Base-by-base conservation (phyloP, 2,888 invertebrate species). In the Drymonia ruficornis region DNA sequence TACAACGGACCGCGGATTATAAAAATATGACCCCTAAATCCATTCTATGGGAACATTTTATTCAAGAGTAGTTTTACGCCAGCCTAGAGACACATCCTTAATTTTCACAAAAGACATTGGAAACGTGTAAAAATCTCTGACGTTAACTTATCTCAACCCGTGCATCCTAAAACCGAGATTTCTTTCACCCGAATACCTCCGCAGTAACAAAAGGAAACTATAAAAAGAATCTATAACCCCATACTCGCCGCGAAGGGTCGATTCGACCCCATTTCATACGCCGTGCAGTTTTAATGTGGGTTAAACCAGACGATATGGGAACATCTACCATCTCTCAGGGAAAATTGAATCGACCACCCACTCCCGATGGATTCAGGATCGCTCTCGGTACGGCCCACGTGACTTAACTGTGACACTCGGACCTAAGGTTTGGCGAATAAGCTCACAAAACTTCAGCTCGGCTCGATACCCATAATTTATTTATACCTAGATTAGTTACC, bases 291-390 rank as follows among this genome's bases (percentile, higher is more conserved):
- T 64, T 64, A 67, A 66, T 67, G 55, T 52, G 19, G 52, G 59
- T 53, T 56, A 51, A 51, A 64, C 60, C 57, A 56, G 49, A 59
- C 49, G 49, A 53, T 63, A 60, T 57, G 58, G 48, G 62, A 57
- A 60, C 55, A 57, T 50, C 44, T 45, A 56, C 58, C 53, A 59
- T 60, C 59, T 60, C 57, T 59, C 40, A 53, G 52, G 57, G 64
- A 55, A 71, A 71, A 76, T 76, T 77, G 70, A 74, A 70, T 69
- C 59, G 62, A 60, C 55, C 48, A 61, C 54, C 55, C 56, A 19
- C 42, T 56, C 53, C 53, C 29, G 52, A 65, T 57, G 63, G 66
- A 67, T 70, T 70, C 63, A 50, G 67, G 55, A 72, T 59, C 64
- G 63, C 50, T 63, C 48, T 53, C 59, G 55, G 56, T 64, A 52